Conservation (phyloP, 2,888 invertebrate species). For the Pantelozetes paolii region DNA sequence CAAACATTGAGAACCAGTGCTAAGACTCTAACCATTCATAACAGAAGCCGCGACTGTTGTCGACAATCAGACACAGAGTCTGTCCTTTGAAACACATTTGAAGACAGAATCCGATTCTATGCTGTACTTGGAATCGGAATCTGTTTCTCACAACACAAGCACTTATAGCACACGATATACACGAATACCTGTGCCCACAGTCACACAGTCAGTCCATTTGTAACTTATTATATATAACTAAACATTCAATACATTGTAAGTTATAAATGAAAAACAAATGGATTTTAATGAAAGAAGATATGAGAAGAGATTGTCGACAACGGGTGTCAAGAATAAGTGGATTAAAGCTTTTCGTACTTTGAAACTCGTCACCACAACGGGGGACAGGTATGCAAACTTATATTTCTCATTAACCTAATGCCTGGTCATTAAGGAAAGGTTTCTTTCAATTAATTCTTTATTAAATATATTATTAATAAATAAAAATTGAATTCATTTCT, state of each 20-base stretch:
- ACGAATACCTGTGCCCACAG: neutral
- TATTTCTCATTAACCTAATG: too few species aligned
- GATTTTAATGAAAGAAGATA: constrained; percentile 17
- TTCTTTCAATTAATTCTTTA: too few species aligned
- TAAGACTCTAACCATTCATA: neutral
- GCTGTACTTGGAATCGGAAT: neutral
- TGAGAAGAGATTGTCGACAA: constrained; percentile 3
- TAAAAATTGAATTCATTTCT: too few species aligned
- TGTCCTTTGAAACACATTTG: neutral
- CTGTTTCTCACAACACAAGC: neutral
- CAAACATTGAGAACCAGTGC: neutral
- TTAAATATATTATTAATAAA: too few species aligned
- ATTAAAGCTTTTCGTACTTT: constrained; percentile 91
- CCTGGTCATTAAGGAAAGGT: too few species aligned
- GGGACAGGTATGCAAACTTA: constrained; percentile 41
- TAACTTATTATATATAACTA: neutral
- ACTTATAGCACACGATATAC: neutral
- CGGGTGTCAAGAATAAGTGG: constrained; percentile 88
- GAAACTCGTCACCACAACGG: constrained; percentile 56
- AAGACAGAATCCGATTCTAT: constrained; percentile 1
- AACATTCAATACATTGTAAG: neutral
- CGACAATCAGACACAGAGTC: neutral
- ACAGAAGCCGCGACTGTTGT: constrained; percentile 19
- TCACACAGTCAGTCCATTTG: neutral
- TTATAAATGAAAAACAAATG: neutral